phyloP scores from a whole-genome alignment of 1,140 invertebrate genomes.

The Drosophila lacteicornis region DNA sequence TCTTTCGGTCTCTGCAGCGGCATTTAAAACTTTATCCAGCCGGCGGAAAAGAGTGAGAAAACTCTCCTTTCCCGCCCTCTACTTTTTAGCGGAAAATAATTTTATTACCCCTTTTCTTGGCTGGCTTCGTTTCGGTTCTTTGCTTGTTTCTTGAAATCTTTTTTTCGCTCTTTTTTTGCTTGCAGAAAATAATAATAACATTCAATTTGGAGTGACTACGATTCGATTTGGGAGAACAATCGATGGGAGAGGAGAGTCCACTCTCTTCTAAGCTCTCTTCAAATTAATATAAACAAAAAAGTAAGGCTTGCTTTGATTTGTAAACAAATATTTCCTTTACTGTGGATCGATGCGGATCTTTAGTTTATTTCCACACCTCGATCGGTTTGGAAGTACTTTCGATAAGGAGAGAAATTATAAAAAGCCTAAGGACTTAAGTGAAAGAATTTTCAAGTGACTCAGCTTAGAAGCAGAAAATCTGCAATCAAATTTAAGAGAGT shows the following conservation, averaged over 20 bases:
- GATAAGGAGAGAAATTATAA: too few relatives aligned
- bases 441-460: too few relatives aligned
- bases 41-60: constrained; percentile 3
- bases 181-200: constrained; percentile 11
- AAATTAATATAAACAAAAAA: not conserved
- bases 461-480: too few relatives aligned
- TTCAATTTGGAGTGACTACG: constrained; percentile 36
- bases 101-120: constrained; percentile 63
- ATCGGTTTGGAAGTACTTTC: too few relatives aligned
- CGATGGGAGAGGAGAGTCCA: not conserved
- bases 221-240: constrained; percentile 28
- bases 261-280: not conserved
- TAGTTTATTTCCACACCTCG: too few relatives aligned
- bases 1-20: constrained; percentile 58
- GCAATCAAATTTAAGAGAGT: too few relatives aligned
- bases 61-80: constrained; percentile 28
- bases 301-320: too few relatives aligned
- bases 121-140: constrained; percentile 25
- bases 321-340: too few relatives aligned
- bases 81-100: constrained; percentile 60
- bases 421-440: too few relatives aligned
- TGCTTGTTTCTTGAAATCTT: constrained; percentile 7
- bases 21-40: constrained; percentile 80
- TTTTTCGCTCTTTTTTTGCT: constrained; percentile 1
- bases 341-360: too few relatives aligned